Evolutionary conservation across 2,888 invertebrate genomes (phyloP), one percentile per base, ranked within the genome.

Genomic region (Callyntrura guangdongensis): DNA sequence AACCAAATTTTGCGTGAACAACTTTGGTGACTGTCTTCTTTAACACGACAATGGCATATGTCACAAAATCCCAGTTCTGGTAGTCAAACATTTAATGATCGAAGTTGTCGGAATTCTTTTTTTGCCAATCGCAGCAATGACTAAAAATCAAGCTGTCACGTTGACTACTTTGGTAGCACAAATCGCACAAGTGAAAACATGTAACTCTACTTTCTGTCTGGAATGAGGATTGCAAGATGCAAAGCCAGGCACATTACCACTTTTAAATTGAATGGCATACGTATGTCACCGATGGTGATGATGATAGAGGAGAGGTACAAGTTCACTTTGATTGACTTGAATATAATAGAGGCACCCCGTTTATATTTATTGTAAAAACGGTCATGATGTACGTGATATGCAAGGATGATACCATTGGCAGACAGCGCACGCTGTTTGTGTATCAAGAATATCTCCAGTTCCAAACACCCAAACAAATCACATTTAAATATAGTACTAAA

Each of bases 291-390:
- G 27, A 85, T 45, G 36, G 6, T 36, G 36, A n/a, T n/a, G n/a
- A n/a, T 59, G 85, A 74, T 74, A 56, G 56, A 84, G 20, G 56
- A 84, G 20, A 61, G 22, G 85, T 59, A 85, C 59, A 85, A 85
- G 72, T 85, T 85, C 74, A 85, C 56, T 85, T 85, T 85, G 84
- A 69, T 84, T 49, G 84, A 27, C 17, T 36, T 53, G 67, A 67
- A 3, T 17, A 59, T 1, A 36, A 17, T 56, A 61, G 22, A 36
- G 47, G 47, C 22, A 64, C n/a, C 4, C 45, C 64, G 61, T 64
- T 83, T 22, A 64, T 83, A 59, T n/a, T 56, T 25, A 56, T 83
- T 20, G 20, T 83, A 72, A 36, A 47, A 72, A 47, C n/a, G 36
- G 36, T 36, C 36, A 2, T 36, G 36, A 36, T 2, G 36, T 36